These are phyloP conservation scores for Belonocnema kinseyi DNA, from an alignment of 1,140 invertebrate genomes.

Conservation along the genomic window DNA sequence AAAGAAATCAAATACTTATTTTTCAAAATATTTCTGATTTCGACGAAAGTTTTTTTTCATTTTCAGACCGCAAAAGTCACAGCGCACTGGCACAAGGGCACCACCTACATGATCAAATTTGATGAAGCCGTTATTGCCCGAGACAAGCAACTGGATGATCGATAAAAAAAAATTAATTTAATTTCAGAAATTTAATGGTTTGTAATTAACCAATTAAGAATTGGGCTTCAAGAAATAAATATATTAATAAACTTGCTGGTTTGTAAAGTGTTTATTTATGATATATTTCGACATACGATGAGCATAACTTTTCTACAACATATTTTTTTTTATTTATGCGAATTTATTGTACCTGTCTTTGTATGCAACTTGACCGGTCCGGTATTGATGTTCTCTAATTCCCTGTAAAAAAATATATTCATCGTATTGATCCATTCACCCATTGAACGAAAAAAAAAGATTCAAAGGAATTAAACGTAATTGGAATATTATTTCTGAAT, in stretches of 20 bases:
- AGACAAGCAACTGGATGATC: constrained; percentile 94
- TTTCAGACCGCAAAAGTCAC: constrained; percentile 96
- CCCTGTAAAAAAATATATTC: constrained; percentile 67
- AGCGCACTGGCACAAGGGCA: constrained; percentile 99
- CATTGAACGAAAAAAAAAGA: background rate
- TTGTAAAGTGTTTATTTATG: background rate
- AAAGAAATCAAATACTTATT: too few relatives aligned
- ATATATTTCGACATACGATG: too few relatives aligned
- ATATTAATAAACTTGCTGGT: constrained; percentile 32
- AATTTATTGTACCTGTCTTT: constrained; percentile 82
- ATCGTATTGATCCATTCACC: constrained; percentile 36
- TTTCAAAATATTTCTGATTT: too few relatives aligned
- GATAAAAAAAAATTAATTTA: constrained; percentile 74
- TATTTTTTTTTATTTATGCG: constrained; percentile 25
- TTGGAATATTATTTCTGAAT: too few relatives aligned
- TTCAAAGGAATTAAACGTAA: too few relatives aligned
- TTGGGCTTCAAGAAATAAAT: background rate
- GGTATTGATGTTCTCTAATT: constrained; percentile 76
- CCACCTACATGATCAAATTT: constrained; percentile 99
- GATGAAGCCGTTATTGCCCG: constrained; percentile 94
- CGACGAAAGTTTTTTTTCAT: constrained; percentile 3
- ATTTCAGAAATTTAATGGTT: constrained; percentile 32
- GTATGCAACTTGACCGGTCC: constrained; percentile 84
- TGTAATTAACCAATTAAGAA: background rate
- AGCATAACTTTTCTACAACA: constrained; percentile 17